A percentile compares a stretch with the other conserved stretches of the same genome.
Conservation (phyloP, 2,797 vertebrate species). For the Channallabes apus region DNA sequence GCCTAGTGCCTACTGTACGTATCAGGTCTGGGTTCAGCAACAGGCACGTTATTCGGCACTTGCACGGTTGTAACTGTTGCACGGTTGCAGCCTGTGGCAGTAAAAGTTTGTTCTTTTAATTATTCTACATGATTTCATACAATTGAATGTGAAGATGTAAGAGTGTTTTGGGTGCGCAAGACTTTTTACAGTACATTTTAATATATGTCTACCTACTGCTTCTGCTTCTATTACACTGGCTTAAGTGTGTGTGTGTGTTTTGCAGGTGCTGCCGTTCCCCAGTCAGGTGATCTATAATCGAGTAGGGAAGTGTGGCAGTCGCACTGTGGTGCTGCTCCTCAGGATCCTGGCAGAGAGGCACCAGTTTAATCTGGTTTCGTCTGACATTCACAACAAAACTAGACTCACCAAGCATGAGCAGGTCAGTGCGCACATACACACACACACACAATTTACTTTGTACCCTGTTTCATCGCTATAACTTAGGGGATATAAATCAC, state of each 20-base stretch:
- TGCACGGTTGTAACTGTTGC: too few species aligned
- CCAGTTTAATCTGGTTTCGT: constrained; percentile 93
- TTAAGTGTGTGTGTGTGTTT: constrained; percentile 35
- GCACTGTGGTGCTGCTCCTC: constrained; percentile 93
- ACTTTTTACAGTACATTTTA: too few species aligned
- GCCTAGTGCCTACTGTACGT: too few species aligned
- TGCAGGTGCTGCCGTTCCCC: constrained; percentile 91
- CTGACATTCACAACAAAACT: constrained; percentile 98
- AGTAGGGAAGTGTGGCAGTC: constrained; percentile 97
- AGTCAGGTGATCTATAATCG: constrained; percentile 98
- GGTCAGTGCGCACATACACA: constrained; percentile 68
- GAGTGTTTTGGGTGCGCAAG: too few species aligned
- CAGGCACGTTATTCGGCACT: too few species aligned
- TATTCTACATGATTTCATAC: too few species aligned
- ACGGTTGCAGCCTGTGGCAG: too few species aligned
- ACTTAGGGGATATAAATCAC: background rate
- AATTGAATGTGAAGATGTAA: too few species aligned
- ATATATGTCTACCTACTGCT: background rate
- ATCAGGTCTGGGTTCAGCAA: too few species aligned
- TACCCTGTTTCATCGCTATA: background rate
- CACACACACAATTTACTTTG: background rate
- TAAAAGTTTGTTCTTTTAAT: too few species aligned
- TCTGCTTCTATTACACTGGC: background rate
- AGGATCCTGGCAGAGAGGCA: constrained; percentile 91
- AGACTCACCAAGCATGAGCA: constrained; percentile 95